phyloP scores from a whole-genome alignment of 2,113 vertebrate species.

The Bolborhynchus lineola region DNA sequence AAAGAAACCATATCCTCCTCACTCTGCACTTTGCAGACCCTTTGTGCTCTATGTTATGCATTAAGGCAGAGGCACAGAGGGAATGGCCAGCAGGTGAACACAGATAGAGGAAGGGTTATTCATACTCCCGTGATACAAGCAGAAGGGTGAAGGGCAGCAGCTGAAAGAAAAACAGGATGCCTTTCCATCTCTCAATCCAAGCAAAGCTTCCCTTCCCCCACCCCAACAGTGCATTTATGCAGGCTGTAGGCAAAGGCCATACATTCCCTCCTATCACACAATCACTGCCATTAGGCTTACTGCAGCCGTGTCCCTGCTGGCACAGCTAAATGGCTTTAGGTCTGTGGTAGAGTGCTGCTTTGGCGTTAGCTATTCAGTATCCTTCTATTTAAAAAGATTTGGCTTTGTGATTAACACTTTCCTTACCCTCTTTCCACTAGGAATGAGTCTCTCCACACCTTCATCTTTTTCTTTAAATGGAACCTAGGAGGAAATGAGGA shows the following conservation, averaged over 20 bases:
- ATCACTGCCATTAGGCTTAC: neutral
- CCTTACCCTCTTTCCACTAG: conserved; percentile 94
- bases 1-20: neutral
- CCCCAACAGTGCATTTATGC: neutral
- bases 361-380: neutral
- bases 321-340: conserved; percentile 12
- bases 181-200: neutral
- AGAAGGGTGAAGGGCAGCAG: neutral
- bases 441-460: conserved; percentile 94
- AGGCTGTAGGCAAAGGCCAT: neutral
- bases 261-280: neutral
- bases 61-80: neutral
- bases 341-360: neutral
- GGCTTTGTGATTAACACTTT: neutral
- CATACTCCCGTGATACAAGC: neutral
- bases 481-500: conserved; percentile 74
- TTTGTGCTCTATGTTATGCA: fast-evolving
- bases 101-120: neutral
- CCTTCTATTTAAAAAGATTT: neutral
- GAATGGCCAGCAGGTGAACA: neutral
- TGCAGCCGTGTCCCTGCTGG: neutral
- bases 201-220: neutral
- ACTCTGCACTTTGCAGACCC: neutral
- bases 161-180: neutral
- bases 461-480: conserved; percentile 87